A percentile compares a stretch with the other conserved stretches of the same genome.
Evolutionary conservation across 92 coral and sea anemone species (phyloP).

Genomic region (Porites lobata): DNA sequence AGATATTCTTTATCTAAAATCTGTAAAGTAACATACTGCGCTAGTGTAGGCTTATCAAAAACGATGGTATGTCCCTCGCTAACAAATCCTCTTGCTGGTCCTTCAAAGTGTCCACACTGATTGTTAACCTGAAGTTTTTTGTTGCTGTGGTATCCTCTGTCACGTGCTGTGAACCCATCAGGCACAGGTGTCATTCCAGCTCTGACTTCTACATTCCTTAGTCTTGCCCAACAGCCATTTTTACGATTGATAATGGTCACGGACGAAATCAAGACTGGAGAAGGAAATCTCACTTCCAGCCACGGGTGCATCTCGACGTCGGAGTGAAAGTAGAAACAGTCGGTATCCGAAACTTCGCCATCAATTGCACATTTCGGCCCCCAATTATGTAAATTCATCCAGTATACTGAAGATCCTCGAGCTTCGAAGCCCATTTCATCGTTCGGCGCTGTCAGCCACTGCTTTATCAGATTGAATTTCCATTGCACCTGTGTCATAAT

Average conservation of each 20-base stretch:
- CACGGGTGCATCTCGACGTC: not conserved
- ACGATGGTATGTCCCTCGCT: not conserved
- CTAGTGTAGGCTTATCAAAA: not conserved
- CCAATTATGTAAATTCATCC: not conserved
- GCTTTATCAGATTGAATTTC: not conserved
- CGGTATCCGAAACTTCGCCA: not conserved
- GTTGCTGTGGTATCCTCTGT: not conserved
- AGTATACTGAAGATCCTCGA: not conserved
- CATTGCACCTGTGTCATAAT: too few species aligned
- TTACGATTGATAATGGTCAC: constrained; percentile 7
- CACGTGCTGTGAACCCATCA: not conserved
- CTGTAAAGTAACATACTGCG: not conserved
- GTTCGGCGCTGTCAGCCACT: not conserved
- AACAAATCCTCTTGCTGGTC: not conserved
- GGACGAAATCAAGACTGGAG: constrained; percentile 5
- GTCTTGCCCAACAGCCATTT: not conserved
- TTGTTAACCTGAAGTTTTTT: not conserved
- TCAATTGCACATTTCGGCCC: constrained; percentile 12
- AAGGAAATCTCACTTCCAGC: constrained; percentile 28
- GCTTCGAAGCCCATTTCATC: not conserved
- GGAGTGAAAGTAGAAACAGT: not conserved
- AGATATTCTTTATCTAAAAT: not conserved
- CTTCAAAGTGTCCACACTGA: not conserved
- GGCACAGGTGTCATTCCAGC: not conserved
- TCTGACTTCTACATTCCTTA: not conserved